phyloP scores from a whole-genome alignment of 2,113 vertebrate species.

The Montifringilla adamsi region DNA sequence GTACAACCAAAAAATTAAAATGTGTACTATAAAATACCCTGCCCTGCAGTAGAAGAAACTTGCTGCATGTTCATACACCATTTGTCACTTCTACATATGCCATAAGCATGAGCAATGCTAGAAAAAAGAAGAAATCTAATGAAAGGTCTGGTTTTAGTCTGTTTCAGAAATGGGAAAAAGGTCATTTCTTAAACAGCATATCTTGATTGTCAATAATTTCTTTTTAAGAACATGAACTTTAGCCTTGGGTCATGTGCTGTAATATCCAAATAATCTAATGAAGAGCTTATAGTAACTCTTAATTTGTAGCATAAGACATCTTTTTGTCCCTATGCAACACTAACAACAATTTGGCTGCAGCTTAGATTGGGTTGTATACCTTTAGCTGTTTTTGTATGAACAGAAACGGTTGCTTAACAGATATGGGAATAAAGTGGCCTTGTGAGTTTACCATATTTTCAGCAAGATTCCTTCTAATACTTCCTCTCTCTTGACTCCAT shows the following conservation, averaged over 20 bases:
- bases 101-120: background rate
- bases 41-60: background rate
- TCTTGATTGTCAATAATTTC: background rate
- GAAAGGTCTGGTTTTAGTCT: background rate
- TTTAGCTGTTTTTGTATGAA: background rate
- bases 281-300: background rate
- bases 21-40: background rate
- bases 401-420: background rate
- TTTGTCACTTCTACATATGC: background rate
- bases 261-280: background rate
- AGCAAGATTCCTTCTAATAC: background rate
- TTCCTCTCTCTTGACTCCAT: background rate
- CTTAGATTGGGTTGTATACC: background rate
- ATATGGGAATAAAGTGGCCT: background rate
- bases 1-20: background rate
- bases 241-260: background rate
- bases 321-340: background rate
- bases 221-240: background rate
- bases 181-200: background rate
- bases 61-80: background rate
- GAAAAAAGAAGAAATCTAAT: background rate
- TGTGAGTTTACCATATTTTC: background rate
- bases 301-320: background rate
- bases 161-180: background rate
- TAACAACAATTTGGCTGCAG: background rate